Conservation (phyloP, 2,113 vertebrate species). For the Clinocottus analis region DNA sequence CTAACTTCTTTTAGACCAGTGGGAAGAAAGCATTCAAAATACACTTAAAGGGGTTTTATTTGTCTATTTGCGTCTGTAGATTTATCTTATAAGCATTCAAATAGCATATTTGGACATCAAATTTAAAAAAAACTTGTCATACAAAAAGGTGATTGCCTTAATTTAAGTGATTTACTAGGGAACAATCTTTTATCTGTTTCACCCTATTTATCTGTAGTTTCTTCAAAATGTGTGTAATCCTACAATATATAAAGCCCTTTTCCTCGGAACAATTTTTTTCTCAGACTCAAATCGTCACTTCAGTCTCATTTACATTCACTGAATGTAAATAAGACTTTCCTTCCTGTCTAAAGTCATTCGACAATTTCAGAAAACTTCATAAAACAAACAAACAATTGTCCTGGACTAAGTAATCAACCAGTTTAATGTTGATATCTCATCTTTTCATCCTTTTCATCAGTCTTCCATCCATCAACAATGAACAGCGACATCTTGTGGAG, state of each 20-base stretch:
- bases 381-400: background rate
- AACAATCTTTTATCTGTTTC: background rate
- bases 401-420: background rate
- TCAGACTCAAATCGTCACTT: too few species aligned
- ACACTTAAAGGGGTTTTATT: background rate
- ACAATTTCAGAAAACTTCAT: background rate
- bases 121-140: background rate
- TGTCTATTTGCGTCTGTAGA: background rate
- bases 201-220: background rate
- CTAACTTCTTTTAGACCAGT: background rate
- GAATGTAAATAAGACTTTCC: too few species aligned
- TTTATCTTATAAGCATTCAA: background rate
- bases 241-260: background rate
- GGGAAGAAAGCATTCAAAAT: background rate
- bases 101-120: background rate
- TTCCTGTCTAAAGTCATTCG: too few species aligned
- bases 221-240: background rate
- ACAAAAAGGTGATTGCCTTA: background rate
- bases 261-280: background rate
- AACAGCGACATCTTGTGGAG: constrained; percentile 39
- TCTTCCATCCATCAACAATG: background rate
- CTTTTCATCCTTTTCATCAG: background rate
- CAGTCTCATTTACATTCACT: too few species aligned
- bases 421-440: background rate
- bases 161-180: background rate